Evolutionary conservation across 2,888 invertebrate species (phyloP).

Genomic region (Trachelus iudaicus): DNA sequence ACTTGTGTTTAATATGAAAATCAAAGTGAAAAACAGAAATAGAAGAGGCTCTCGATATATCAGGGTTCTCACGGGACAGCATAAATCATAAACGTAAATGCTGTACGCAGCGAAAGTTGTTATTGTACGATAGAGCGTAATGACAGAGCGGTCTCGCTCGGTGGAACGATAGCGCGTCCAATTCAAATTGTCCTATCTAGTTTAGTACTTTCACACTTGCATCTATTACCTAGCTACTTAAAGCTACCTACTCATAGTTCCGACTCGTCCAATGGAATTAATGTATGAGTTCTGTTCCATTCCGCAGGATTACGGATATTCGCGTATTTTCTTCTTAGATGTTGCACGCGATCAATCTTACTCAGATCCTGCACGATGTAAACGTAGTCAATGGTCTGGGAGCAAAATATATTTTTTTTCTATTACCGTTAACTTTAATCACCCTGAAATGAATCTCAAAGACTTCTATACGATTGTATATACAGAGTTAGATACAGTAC

Average conservation of each 20-base stretch:
- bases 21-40: background rate
- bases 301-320: too few relatives aligned
- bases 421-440: too few relatives aligned
- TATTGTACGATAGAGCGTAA: constrained; percentile 38
- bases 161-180: constrained; percentile 37
- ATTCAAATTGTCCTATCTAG: constrained; percentile 16
- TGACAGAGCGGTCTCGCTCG: constrained; percentile 43
- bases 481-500: too few relatives aligned
- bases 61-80: background rate
- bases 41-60: background rate
- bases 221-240: background rate
- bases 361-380: too few relatives aligned
- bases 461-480: too few relatives aligned
- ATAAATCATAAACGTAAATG: constrained; percentile 9
- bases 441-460: too few relatives aligned
- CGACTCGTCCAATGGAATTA: background rate
- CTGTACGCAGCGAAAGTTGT: constrained; percentile 35
- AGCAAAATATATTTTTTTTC: too few relatives aligned
- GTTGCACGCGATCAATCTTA: too few relatives aligned
- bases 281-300: too few relatives aligned
- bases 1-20: background rate
- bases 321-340: too few relatives aligned
- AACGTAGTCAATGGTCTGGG: too few relatives aligned
- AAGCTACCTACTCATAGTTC: background rate
- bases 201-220: constrained; percentile 9